These are phyloP conservation scores for Synaphobranchus kaupii DNA, from an alignment of 2,797 vertebrate genomes.

Conservation along the genomic window DNA sequence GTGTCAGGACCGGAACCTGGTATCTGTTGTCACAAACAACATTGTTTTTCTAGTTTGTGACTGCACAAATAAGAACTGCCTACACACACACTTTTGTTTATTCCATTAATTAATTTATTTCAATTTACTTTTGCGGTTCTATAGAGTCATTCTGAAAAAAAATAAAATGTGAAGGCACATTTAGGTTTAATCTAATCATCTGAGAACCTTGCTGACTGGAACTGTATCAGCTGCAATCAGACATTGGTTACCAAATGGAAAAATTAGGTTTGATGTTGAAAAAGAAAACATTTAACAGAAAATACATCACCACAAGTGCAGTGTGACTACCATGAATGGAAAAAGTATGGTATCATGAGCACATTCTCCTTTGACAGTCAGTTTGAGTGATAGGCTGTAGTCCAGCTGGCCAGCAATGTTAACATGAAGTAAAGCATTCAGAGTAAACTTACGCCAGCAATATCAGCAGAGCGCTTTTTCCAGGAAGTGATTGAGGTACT, in stretches of 20 bases:
- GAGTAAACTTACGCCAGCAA: not conserved
- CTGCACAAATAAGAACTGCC: not conserved
- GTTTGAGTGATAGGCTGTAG: not conserved
- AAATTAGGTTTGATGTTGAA: not conserved
- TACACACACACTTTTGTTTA: not conserved
- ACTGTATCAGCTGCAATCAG: not conserved
- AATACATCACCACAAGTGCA: not conserved
- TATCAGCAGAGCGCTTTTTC: not conserved
- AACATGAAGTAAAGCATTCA: not conserved
- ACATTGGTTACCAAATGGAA: not conserved
- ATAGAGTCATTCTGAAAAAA: not conserved
- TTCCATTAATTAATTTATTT: not conserved
- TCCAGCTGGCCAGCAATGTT: not conserved
- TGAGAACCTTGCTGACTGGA: not conserved
- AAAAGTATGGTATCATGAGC: not conserved
- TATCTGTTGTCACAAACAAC: not conserved
- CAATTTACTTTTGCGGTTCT: too few relatives aligned
- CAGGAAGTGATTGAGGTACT: not conserved
- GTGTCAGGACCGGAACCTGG: slow-evolving; percentile 9
- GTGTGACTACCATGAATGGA: not conserved
- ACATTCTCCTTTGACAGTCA: not conserved
- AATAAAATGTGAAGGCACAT: not conserved
- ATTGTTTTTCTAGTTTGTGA: not conserved
- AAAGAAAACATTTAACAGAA: not conserved
- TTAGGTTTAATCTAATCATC: not conserved